Conservation (phyloP, 2,113 vertebrate genomes). For the Salminus brasiliensis region DNA sequence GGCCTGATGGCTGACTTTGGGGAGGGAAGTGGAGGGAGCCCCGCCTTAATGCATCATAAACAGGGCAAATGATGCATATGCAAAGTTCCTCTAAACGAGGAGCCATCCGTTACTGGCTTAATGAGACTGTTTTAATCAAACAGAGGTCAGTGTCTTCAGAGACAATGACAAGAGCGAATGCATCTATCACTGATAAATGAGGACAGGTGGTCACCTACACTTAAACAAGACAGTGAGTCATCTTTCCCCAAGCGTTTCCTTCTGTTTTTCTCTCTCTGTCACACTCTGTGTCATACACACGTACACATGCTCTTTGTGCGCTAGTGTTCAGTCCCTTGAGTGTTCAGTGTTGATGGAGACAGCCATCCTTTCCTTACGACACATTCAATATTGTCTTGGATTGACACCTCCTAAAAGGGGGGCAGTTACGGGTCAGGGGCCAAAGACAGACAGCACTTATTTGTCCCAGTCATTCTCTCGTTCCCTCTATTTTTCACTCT, state of each 20-base stretch:
- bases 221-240: constrained; percentile 1
- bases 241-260: not conserved
- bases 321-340: constrained; percentile 30
- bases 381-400: constrained; percentile 39
- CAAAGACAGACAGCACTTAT: constrained; percentile 25
- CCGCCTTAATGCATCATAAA: constrained; percentile 66
- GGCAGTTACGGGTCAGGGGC: constrained; percentile 43
- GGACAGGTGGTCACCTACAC: constrained; percentile 26
- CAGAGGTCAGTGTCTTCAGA: constrained; percentile 55
- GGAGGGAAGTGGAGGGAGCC: constrained; percentile 32
- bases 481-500: constrained; percentile 1
- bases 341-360: constrained; percentile 30
- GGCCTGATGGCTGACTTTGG: constrained; percentile 47
- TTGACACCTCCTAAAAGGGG: constrained; percentile 44
- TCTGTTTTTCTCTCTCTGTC: not conserved
- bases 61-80: constrained; percentile 69
- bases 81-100: constrained; percentile 66
- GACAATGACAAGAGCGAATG: constrained; percentile 47
- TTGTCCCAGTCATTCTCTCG: constrained; percentile 26
- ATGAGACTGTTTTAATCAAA: constrained; percentile 66
- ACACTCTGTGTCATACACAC: not conserved
- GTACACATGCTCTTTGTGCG: constrained; percentile 17
- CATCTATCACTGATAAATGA: constrained; percentile 45
- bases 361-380: constrained; percentile 39
- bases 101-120: constrained; percentile 65